These are phyloP conservation scores for Argentina silus DNA, from an alignment of 2,797 vertebrate species.

Conservation along the genomic window DNA sequence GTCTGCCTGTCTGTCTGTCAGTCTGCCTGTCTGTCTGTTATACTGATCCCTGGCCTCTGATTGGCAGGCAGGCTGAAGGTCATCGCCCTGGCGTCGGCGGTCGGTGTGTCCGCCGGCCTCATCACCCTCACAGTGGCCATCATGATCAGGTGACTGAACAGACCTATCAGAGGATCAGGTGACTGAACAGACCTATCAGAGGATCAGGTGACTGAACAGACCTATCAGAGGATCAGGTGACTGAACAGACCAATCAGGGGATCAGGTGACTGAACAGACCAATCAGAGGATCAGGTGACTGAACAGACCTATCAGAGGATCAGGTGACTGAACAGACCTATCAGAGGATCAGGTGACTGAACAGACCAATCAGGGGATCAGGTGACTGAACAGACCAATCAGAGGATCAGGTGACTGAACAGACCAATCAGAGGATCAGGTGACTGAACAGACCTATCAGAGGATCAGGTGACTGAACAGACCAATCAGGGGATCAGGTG, in stretches of 20 bases:
- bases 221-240: constrained; percentile 74
- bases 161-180: background rate
- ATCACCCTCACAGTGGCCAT: constrained; percentile 80
- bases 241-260: constrained; percentile 23
- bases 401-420: constrained; percentile 76
- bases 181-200: no score
- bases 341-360: background rate
- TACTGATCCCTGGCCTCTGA: background rate
- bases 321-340: constrained; percentile 66
- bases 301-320: constrained; percentile 52
- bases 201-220: constrained; percentile 3
- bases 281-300: constrained; percentile 5
- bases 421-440: background rate
- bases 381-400: background rate
- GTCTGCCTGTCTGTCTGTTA: background rate
- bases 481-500: constrained; percentile 73
- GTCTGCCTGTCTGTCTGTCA: no score
- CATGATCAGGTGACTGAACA: constrained; percentile 79
- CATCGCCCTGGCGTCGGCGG: constrained; percentile 79
- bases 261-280: no score
- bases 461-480: constrained; percentile 2
- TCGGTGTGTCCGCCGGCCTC: constrained; percentile 79
- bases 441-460: no score
- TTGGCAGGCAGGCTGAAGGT: constrained; percentile 80
- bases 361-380: background rate